phyloP scores from a whole-genome alignment of 2,113 vertebrate species.

The Carassius carassius region DNA sequence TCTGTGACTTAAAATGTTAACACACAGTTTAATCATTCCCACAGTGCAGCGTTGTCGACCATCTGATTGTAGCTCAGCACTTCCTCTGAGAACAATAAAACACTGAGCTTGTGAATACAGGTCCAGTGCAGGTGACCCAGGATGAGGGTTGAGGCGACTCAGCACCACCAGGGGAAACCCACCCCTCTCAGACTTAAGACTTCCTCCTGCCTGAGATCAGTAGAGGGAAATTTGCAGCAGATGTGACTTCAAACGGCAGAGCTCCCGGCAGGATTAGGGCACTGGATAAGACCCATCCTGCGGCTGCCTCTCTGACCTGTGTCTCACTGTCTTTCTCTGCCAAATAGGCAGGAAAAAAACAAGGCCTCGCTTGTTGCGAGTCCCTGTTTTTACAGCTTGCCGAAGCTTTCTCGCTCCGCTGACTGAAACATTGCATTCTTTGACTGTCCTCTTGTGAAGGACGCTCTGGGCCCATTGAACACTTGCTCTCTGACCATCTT shows the following conservation, averaged over 20 bases:
- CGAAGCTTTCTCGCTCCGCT: conserved; percentile 5
- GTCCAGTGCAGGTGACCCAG: conserved; percentile 20
- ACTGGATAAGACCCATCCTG: conserved; percentile 73
- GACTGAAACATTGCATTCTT: conserved; percentile 31
- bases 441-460: conserved; percentile 52
- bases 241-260: conserved; percentile 76
- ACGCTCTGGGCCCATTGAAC: conserved; percentile 50
- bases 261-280: conserved; percentile 71
- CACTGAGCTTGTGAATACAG: background rate
- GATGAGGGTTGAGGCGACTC: conserved; percentile 45
- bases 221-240: conserved; percentile 72
- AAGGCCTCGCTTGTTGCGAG: conserved; percentile 72
- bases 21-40: background rate
- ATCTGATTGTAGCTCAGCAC: background rate
- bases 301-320: conserved; percentile 72
- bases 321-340: conserved; percentile 34
- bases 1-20: background rate
- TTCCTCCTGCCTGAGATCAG: conserved; percentile 69
- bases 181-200: conserved; percentile 54
- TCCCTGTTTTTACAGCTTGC: conserved; percentile 76
- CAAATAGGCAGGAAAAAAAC: conserved; percentile 60
- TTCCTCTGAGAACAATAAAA: conserved; percentile 25
- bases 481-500: conserved; percentile 34
- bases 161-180: conserved; percentile 25
- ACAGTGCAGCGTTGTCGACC: too few relatives aligned